A percentile compares a stretch with the other conserved stretches of the same genome.
Conservation (phyloP, 2,888 invertebrate species). For the Phortica magna region DNA sequence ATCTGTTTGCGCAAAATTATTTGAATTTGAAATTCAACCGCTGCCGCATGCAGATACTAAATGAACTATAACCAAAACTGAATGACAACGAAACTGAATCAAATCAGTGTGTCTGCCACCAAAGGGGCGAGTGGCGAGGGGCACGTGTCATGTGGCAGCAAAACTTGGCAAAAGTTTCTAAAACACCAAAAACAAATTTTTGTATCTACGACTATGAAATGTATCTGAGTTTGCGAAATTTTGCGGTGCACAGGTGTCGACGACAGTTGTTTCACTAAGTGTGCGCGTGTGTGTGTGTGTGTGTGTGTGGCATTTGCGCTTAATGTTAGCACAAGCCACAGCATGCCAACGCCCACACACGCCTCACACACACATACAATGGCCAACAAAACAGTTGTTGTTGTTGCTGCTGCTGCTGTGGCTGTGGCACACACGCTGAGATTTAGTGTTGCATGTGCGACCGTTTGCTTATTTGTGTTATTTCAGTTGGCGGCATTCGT, state of each 20-base stretch:
- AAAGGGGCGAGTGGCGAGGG: background rate
- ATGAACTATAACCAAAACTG: background rate
- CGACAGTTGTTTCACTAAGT: constrained; percentile 65
- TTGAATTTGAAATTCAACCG: constrained; percentile 15
- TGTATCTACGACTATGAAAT: constrained; percentile 28
- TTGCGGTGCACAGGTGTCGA: constrained; percentile 65
- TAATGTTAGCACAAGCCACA: constrained; percentile 57
- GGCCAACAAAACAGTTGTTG: constrained; percentile 14
- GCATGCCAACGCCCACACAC: background rate
- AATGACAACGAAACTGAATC: background rate
- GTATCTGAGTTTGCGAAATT: constrained; percentile 31
- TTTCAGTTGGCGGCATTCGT: constrained; percentile 46
- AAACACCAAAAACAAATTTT: constrained; percentile 41
- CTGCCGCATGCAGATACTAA: background rate
- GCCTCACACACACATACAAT: background rate
- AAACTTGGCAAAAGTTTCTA: constrained; percentile 61
- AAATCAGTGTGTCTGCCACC: background rate
- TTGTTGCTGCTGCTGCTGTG: constrained; percentile 29
- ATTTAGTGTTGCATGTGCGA: constrained; percentile 43
- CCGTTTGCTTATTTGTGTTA: background rate
- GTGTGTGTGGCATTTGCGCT: constrained; percentile 65
- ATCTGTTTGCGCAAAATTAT: background rate
- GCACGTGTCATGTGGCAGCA: constrained; percentile 24
- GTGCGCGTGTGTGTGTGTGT: constrained; percentile 28
- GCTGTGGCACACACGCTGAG: constrained; percentile 56